Base-by-base conservation (phyloP, 1,140 invertebrate genomes). In the Rhizoglyphus robini region DNA sequence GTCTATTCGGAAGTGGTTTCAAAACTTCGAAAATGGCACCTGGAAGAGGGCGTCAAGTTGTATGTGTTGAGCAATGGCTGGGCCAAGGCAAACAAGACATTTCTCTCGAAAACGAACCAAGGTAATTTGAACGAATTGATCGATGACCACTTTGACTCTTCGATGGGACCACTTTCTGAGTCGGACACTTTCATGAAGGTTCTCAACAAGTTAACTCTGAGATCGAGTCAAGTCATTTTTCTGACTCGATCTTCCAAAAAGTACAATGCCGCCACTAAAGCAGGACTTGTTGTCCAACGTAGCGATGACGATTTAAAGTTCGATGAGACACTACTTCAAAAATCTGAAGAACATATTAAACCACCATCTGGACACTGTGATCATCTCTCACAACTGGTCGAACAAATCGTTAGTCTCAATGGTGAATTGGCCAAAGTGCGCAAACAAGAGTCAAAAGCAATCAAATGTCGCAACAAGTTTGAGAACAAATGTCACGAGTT, bases 41-140 rank as follows among this genome's bases (percentile, higher is more conserved):
- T 20, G 18, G 65, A 68, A 23, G 11, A 32, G 20, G 66, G 47
- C 15, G 57, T 67, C 41, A 67, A 67, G 29, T 29, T 67, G 3
- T 66, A 67, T 57, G 47, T 67, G 1, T 57, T 67, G 3, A 68
- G 65, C 30, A 67, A 67, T 66, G 46, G 65, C 48, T 67, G 66
- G 66, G 5, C 41, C 2, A 66, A 67, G 23, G 66, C 66, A 18
- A 67, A 23, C 15, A 69, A 68, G 11, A 13, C 13, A 15, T 49
- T 68, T 32, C 2, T 67, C 2, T 27, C 23, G 20, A 32, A 68
- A 20, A 67, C 66, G 1, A 67, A 68, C 48, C 66, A 67, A 25
- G 66, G 66, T 15, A 51, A 67, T 34, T 23, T 67, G 27, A 67
- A 67, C 29, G 30, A 41, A 29, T 29, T 67, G 18, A 67, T 67